Evolutionary conservation across 1,140 invertebrate species (phyloP).

Genomic region (Aphaenogaster ashmeadi): DNA sequence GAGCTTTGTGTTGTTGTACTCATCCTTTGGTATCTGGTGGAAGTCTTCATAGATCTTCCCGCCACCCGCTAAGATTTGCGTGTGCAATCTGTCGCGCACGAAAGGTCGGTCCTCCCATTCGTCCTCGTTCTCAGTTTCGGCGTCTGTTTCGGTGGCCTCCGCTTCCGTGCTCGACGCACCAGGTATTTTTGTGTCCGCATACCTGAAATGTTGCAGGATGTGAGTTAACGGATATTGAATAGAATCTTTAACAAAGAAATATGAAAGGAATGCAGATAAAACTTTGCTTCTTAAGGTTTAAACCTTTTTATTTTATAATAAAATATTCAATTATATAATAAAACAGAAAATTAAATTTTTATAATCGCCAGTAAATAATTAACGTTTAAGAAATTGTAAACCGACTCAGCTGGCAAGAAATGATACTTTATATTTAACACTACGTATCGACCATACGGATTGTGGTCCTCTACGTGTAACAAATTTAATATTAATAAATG

Average conservation of each 20-base stretch:
- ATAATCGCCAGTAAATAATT: too few relatives aligned
- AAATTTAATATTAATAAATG: too few relatives aligned
- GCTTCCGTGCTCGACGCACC: not conserved
- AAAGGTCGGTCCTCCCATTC: conserved; percentile 87
- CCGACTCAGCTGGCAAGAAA: too few relatives aligned
- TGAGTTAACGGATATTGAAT: not conserved
- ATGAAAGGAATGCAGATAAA: not conserved
- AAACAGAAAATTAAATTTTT: too few relatives aligned
- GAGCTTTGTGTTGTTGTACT: conserved; percentile 87
- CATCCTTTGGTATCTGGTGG: conserved; percentile 87
- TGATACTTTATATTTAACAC: too few relatives aligned
- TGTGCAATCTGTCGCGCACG: conserved; percentile 87
- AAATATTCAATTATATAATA: too few relatives aligned
- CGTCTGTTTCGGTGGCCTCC: not conserved
- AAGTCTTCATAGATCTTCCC: conserved; percentile 88
- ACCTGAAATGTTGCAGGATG: not conserved
- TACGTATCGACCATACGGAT: too few relatives aligned
- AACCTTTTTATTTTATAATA: not conserved
- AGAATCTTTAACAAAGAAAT: not conserved
- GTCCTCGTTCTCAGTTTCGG: conserved; percentile 86
- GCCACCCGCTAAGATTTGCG: conserved; percentile 88
- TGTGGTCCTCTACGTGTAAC: too few relatives aligned
- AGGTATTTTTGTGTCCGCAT: not conserved
- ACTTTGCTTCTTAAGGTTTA: not conserved
- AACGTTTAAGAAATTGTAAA: too few relatives aligned